Evolutionary conservation across 1,140 invertebrate species (phyloP).

Genomic region (Micrasema longulum): DNA sequence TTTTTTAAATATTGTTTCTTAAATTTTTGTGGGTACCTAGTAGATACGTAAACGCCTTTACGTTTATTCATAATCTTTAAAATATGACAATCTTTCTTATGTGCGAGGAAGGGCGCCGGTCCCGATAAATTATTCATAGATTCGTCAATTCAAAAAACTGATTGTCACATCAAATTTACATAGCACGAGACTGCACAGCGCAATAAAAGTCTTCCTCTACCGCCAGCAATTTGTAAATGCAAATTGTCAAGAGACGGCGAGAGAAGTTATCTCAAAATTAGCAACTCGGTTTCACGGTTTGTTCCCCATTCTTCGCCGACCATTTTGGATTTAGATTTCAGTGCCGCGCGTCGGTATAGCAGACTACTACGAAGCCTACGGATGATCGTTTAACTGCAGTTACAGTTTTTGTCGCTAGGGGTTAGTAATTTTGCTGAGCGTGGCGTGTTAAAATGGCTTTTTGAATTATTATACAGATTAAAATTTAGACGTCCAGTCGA

Average conservation of each 20-base stretch:
- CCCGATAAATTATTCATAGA: slow-evolving; percentile 31
- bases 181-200: slow-evolving; percentile 18
- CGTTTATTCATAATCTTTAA: too few species aligned
- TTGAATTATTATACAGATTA: background rate
- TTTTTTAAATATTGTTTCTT: too few species aligned
- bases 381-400: slow-evolving; percentile 20
- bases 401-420: slow-evolving; percentile 30
- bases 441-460: slow-evolving; percentile 10
- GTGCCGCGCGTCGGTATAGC: slow-evolving; percentile 14
- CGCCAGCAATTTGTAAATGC: slow-evolving; percentile 34
- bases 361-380: slow-evolving; percentile 9
- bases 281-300: slow-evolving; percentile 20
- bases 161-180: slow-evolving; percentile 36
- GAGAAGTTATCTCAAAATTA: slow-evolving; percentile 31
- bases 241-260: slow-evolving; percentile 31
- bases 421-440: slow-evolving; percentile 11
- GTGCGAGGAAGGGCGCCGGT: background rate
- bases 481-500: too few species aligned
- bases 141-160: slow-evolving; percentile 25
- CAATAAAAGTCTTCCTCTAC: slow-evolving; percentile 24
- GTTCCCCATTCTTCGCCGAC: slow-evolving; percentile 11
- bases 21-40: too few species aligned
- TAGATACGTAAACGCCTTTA: too few species aligned
- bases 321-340: slow-evolving; percentile 5
- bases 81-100: slow-evolving; percentile 2